phyloP scores from a whole-genome alignment of 2,888 invertebrate genomes.

The Stenodema calcarata region DNA sequence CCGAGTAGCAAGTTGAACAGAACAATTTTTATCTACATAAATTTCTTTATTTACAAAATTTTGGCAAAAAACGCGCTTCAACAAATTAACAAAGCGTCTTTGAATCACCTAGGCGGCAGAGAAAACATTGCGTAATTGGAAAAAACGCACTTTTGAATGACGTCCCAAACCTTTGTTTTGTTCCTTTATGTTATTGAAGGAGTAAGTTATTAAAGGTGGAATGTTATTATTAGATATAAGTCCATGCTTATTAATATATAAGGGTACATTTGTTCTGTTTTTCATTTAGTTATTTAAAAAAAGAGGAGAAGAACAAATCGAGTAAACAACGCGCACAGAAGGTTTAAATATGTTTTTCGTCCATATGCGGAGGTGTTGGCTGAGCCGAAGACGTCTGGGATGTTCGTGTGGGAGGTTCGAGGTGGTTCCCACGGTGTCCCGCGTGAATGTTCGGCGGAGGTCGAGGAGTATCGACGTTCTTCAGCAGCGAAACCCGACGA shows the following conservation, averaged over 20 bases:
- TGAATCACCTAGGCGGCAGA: constrained; percentile 13
- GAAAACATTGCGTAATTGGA: neutral
- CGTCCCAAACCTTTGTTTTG: constrained; percentile 1
- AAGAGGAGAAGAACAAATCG: neutral
- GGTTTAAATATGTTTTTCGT: neutral
- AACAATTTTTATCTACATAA: constrained; percentile 27
- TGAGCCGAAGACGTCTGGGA: neutral
- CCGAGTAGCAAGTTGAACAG: neutral
- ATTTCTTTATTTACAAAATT: constrained; percentile 24
- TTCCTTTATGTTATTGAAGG: constrained; percentile 14
- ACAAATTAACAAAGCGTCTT: constrained; percentile 42
- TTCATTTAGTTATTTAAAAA: constrained; percentile 16
- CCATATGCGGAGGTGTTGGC: neutral
- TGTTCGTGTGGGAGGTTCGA: neutral
- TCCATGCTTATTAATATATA: constrained; percentile 3
- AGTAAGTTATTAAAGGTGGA: constrained; percentile 27
- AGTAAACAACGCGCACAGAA: neutral
- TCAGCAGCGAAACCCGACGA: neutral
- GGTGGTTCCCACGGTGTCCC: neutral
- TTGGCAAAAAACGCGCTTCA: constrained; percentile 33
- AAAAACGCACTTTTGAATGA: neutral
- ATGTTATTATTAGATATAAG: constrained; percentile 37
- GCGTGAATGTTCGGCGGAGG: neutral
- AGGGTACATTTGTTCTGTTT: constrained; percentile 9
- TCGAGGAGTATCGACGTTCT: neutral